Conservation (phyloP, 2,113 vertebrate species). For the Mystacornis crossleyi region DNA sequence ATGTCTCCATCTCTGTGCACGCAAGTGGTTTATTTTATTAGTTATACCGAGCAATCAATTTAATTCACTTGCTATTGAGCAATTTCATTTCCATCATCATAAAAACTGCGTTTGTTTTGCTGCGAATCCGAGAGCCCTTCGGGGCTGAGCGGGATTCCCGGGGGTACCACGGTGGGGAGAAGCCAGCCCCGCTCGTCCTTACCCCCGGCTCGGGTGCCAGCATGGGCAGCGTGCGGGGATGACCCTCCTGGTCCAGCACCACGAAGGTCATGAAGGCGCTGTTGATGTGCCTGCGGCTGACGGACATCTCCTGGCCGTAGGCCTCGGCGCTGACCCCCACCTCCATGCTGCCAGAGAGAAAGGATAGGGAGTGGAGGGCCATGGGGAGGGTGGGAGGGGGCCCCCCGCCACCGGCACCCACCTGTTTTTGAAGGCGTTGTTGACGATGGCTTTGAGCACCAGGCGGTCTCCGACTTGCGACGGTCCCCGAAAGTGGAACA, state of each 20-base stretch:
- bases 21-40: neutral
- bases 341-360: slow-evolving; percentile 85
- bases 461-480: slow-evolving; percentile 94
- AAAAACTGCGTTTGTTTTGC: neutral
- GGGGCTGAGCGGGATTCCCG: fast-evolving
- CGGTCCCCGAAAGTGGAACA: slow-evolving; percentile 96
- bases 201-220: slow-evolving; percentile 89
- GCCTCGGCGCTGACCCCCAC: slow-evolving; percentile 95
- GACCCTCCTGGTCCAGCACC: slow-evolving; percentile 84
- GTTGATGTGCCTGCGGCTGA: slow-evolving; percentile 89
- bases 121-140: fast-evolving
- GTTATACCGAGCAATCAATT: neutral
- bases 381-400: fast-evolving
- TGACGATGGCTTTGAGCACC: slow-evolving; percentile 94
- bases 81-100: neutral
- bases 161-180: fast-evolving
- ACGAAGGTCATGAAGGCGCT: slow-evolving; percentile 97
- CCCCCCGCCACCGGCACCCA: fast-evolving
- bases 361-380: neutral
- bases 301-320: slow-evolving; percentile 82
- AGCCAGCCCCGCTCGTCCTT: neutral
- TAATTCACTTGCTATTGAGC: neutral
- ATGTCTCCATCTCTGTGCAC: neutral
- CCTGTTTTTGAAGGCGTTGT: slow-evolving; percentile 96
- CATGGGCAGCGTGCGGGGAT: slow-evolving; percentile 79